phyloP scores from a whole-genome alignment of 2,888 invertebrate species.

The Dusona sp. region DNA sequence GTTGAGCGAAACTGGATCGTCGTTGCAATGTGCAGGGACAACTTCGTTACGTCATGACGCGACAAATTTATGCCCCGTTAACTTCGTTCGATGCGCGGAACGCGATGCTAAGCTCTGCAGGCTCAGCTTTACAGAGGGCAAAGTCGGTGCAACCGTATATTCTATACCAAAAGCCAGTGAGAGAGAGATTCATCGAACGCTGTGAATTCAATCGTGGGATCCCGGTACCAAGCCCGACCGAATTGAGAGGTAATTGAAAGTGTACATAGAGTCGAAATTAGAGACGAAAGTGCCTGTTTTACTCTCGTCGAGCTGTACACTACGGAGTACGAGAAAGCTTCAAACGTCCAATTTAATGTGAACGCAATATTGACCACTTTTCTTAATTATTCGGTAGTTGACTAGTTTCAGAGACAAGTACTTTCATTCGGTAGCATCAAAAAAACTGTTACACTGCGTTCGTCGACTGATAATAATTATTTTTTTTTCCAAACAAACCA shows the following conservation, averaged over 20 bases:
- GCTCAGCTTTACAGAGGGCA: conserved; percentile 21
- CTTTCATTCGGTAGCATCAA: not conserved
- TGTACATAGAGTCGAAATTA: conserved; percentile 66
- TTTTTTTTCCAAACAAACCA: too few relatives aligned
- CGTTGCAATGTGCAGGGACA: conserved; percentile 58
- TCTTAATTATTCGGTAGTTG: not conserved
- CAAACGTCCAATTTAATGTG: not conserved
- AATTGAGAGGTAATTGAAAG: conserved; percentile 66
- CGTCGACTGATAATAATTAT: too few relatives aligned
- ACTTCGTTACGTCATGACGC: conserved; percentile 69
- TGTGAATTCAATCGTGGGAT: conserved; percentile 62
- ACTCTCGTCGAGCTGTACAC: conserved; percentile 7
- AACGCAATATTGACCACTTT: not conserved
- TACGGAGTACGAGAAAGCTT: conserved; percentile 21
- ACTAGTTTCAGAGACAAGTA: not conserved
- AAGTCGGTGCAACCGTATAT: conserved; percentile 17
- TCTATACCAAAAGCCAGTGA: conserved; percentile 33
- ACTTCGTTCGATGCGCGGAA: conserved; percentile 64
- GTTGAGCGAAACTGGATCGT: conserved; percentile 20
- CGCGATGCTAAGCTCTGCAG: conserved; percentile 53
- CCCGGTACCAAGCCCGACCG: conserved; percentile 53
- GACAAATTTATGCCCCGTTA: conserved; percentile 70
- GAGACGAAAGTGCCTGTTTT: conserved; percentile 51
- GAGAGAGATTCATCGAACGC: conserved; percentile 60
- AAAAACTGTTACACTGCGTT: not conserved